Percentiles rank a stretch among this genome's conserved stretches.
Evolutionary conservation across 2,888 invertebrate species (phyloP).

Genomic region (Nesidiocoris tenuis): DNA sequence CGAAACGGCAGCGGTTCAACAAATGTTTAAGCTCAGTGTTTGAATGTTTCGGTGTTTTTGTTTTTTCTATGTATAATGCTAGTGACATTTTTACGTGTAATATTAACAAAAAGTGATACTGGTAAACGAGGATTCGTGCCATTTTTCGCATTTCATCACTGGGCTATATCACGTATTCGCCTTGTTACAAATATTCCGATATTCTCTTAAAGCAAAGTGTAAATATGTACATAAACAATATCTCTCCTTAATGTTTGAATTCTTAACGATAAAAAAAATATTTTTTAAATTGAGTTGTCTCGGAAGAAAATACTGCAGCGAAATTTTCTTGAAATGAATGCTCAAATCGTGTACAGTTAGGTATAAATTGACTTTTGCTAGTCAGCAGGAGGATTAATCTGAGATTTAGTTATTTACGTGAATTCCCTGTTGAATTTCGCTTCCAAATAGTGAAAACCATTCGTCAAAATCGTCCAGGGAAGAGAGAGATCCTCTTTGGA

Average conservation of each 20-base stretch:
- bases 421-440: background rate
- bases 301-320: slow-evolving; percentile 6
- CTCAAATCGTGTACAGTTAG: slow-evolving; percentile 39
- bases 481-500: no score
- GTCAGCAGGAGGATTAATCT: slow-evolving; percentile 38
- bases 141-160: background rate
- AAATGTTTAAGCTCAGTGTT: background rate
- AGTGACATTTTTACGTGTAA: background rate
- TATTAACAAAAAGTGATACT: background rate
- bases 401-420: background rate
- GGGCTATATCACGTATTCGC: background rate
- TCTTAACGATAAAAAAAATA: background rate
- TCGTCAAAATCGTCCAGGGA: no score
- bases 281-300: slow-evolving; percentile 17
- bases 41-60: background rate
- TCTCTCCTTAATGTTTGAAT: background rate
- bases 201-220: slow-evolving; percentile 7
- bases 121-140: background rate
- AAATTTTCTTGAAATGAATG: slow-evolving; percentile 28
- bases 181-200: background rate
- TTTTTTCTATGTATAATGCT: background rate
- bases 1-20: no score
- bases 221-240: slow-evolving; percentile 34
- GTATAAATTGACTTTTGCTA: slow-evolving; percentile 35
- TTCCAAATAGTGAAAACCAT: no score